A percentile compares a stretch with the other conserved stretches of the same genome.
These are phyloP conservation scores for Epinotia bilunana DNA, from an alignment of 2,888 invertebrate species.

Conservation along the genomic window DNA sequence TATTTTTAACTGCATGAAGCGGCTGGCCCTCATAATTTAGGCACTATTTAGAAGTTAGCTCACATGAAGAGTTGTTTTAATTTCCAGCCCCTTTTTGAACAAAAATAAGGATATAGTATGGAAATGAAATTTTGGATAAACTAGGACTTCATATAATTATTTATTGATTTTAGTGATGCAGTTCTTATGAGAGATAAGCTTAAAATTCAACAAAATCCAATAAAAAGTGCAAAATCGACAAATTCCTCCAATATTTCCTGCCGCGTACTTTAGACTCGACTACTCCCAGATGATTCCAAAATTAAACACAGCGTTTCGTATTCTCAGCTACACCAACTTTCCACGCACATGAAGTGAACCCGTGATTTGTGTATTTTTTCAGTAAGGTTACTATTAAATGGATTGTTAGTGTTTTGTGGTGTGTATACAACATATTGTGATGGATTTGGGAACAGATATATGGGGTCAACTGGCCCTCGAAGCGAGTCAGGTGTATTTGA, in stretches of 20 bases:
- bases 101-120: background rate
- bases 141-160: background rate
- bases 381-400: constrained; percentile 53
- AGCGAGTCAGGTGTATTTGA: constrained; percentile 93
- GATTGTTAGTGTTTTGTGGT: constrained; percentile 57
- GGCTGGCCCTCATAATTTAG: constrained; percentile 26
- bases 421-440: constrained; percentile 58
- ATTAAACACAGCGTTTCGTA: constrained; percentile 78
- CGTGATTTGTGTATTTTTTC: constrained; percentile 53
- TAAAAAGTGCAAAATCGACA: constrained; percentile 51
- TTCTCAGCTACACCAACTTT: constrained; percentile 65
- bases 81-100: constrained; percentile 19
- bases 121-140: background rate
- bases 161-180: background rate
- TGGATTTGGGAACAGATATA: constrained; percentile 91
- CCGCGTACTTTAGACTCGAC: constrained; percentile 55
- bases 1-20: constrained; percentile 24
- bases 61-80: constrained; percentile 11
- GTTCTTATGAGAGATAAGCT: background rate
- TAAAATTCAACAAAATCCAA: background rate
- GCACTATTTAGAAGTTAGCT: constrained; percentile 5
- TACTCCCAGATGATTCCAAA: constrained; percentile 80
- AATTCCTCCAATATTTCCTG: constrained; percentile 63
- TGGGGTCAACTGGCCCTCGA: constrained; percentile 96
- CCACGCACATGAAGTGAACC: constrained; percentile 68